These are phyloP conservation scores for Julus scanicus DNA, from an alignment of 2,888 invertebrate species.

Conservation along the genomic window DNA sequence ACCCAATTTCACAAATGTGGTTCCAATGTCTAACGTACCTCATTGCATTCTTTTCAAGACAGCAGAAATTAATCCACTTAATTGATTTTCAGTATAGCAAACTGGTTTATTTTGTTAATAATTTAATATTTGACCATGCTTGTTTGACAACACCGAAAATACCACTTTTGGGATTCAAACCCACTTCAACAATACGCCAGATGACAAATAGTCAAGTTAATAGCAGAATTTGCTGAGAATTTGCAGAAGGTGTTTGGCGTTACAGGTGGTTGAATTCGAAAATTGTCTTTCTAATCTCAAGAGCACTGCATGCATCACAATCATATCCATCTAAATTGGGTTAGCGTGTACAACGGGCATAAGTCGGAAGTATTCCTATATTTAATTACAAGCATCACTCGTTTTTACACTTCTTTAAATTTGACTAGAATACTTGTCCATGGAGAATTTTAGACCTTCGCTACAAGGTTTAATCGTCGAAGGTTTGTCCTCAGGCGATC, in stretches of 20 bases:
- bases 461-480: conserved; percentile 38
- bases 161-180: too few species aligned
- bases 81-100: too few species aligned
- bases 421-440: neutral
- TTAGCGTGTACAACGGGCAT: neutral
- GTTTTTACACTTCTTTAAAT: conserved; percentile 38
- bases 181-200: too few species aligned
- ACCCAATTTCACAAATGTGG: too few species aligned
- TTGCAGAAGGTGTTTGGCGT: neutral
- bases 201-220: too few species aligned
- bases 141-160: too few species aligned
- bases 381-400: conserved; percentile 18
- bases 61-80: too few species aligned
- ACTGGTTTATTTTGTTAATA: too few species aligned
- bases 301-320: neutral
- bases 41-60: too few species aligned
- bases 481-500: neutral
- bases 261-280: neutral
- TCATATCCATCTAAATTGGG: neutral
- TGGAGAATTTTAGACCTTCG: conserved; percentile 45
- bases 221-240: too few species aligned
- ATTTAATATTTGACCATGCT: too few species aligned
- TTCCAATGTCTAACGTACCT: too few species aligned
- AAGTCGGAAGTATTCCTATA: neutral
- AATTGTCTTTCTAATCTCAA: neutral